Base-by-base conservation (phyloP, 2,888 invertebrate genomes). In the Abrostola triplasia region DNA sequence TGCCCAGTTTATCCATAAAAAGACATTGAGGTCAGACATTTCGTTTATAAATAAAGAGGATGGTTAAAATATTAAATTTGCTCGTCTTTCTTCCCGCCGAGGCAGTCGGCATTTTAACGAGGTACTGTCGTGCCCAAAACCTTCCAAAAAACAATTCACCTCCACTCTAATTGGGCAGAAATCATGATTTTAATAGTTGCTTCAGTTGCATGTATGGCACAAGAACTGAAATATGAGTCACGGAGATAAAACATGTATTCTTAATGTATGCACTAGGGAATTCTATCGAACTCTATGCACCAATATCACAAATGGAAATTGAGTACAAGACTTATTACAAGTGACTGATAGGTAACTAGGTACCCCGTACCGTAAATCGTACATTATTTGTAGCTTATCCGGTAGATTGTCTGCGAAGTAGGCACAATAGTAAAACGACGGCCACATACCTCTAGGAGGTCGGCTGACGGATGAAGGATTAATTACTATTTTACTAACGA, bases 41-140 rank as follows among this genome's bases (percentile, higher is more conserved):
- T 86, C 84, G 84, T 83, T 81, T 82, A 83, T 77, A 84, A 84
- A 86, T 85, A 87, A 88, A 83, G 82, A 90, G 86, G 88, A 89
- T 90, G 87, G 83, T 89, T 87, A 84, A 85, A 88, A 88, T 88
- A 88, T 89, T 86, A 88, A 81, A 91, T 89, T 88, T 88, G 86
- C 86, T 86, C 84, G 84, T 88, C 88, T 88, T 84, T 90, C 85
- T 83, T 87, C 84, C 88, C 77, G 80, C 78, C 83, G 78, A 66
- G 80, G 82, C 81, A 85, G 79, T 78, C 72, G 92, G 90, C 86
- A 92, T 93, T 92, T 93, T 93, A 93, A 93, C 90, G 89, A 93
- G 92, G 85, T 69, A 68, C 80, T 84, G 82, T 85, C 84, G 76
- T 84, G 80, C 77, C 77, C 80, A 85, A 80, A 79, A 68, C 36